Evolutionary conservation across 2,797 vertebrate species (phyloP).

Genomic region (Brotogeris chrysoptera): DNA sequence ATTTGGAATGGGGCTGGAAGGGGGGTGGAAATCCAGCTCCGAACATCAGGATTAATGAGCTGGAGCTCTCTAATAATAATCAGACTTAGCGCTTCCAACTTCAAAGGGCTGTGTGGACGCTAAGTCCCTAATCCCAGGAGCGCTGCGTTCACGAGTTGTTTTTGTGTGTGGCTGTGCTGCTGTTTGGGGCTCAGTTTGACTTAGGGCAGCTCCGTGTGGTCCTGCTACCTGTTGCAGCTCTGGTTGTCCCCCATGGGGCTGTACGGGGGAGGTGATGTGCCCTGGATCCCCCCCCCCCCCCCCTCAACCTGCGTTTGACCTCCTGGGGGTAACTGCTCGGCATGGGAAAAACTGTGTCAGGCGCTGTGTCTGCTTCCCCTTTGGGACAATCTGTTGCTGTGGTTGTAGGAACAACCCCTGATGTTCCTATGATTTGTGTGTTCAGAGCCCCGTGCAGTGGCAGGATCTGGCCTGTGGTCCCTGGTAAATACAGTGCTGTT

Average conservation of each 20-base stretch:
- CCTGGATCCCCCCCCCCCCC: rapidly evolving
- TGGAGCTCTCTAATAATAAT: constrained; percentile 62
- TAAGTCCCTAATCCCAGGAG: constrained; percentile 45
- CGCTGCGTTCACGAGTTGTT: constrained; percentile 60
- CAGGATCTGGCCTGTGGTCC: not conserved
- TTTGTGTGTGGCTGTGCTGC: constrained; percentile 30
- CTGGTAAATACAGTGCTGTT: not conserved
- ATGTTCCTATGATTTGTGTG: not conserved
- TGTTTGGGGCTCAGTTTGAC: rapidly evolving
- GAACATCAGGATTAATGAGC: constrained; percentile 52
- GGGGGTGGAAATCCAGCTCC: not conserved
- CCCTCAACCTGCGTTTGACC: not conserved
- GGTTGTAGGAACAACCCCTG: not conserved
- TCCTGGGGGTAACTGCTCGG: not conserved
- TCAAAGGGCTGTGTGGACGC: constrained; percentile 21
- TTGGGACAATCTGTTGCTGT: not conserved
- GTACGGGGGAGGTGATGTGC: not conserved
- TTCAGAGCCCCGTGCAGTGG: not conserved
- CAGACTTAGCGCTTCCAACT: constrained; percentile 51
- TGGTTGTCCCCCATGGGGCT: not conserved
- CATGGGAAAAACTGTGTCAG: not conserved
- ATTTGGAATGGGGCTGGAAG: not conserved
- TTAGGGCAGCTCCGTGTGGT: not conserved
- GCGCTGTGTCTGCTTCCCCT: rapidly evolving
- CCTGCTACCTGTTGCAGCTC: not conserved